Percentiles rank a stretch among this genome's conserved stretches.
Conservation (phyloP, 1,140 invertebrate species). For the Trissolcus basalis region DNA sequence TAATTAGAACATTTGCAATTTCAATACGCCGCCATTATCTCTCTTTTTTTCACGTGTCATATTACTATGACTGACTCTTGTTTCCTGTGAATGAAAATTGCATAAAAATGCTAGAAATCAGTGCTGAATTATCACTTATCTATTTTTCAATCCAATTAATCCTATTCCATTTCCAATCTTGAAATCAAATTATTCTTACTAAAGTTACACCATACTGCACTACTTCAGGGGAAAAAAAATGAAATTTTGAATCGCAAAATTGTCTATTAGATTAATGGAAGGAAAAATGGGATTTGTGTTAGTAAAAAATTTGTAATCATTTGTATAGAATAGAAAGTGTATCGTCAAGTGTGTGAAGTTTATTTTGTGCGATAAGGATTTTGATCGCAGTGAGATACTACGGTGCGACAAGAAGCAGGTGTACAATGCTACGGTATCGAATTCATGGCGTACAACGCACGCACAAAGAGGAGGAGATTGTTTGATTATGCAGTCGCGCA, state of each 20-base stretch:
- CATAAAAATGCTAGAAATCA: too few relatives aligned
- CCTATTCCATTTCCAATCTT: too few relatives aligned
- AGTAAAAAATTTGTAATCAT: neutral
- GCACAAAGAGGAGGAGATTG: slow-evolving; percentile 44
- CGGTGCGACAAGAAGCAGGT: slow-evolving; percentile 31
- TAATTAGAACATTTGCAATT: slow-evolving; percentile 25
- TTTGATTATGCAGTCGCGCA: slow-evolving; percentile 61
- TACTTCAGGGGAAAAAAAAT: too few relatives aligned
- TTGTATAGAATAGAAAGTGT: slow-evolving; percentile 23
- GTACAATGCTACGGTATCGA: slow-evolving; percentile 33
- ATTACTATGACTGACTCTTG: neutral
- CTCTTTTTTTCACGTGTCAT: neutral
- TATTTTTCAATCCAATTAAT: too few relatives aligned
- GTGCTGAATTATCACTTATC: too few relatives aligned
- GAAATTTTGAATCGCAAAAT: too few relatives aligned
- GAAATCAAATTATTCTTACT: too few relatives aligned
- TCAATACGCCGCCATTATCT: slow-evolving; percentile 14
- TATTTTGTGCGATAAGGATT: slow-evolving; percentile 42
- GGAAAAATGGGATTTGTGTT: neutral
- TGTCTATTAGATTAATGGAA: neutral
- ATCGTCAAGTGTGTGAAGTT: slow-evolving; percentile 7
- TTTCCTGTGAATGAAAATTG: neutral
- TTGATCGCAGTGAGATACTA: slow-evolving; percentile 33
- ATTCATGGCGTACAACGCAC: slow-evolving; percentile 41
- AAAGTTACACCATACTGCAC: too few relatives aligned